A percentile compares a stretch with the other conserved stretches of the same genome.
Evolutionary conservation across 2,797 vertebrate genomes (phyloP).

Genomic region (Apogon talboti): DNA sequence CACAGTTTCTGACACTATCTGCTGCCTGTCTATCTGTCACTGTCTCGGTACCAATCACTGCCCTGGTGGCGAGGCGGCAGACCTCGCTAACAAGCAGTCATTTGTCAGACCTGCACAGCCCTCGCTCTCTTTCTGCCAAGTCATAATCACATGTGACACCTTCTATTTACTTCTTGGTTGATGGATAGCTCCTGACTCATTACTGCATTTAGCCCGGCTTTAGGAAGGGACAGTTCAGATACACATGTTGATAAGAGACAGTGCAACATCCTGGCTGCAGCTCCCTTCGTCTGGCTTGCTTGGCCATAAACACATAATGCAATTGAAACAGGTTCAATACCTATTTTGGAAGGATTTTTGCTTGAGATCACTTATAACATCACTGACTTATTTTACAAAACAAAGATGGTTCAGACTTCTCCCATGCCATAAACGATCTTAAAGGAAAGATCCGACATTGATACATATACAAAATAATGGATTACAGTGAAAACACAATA

Average conservation of each 20-base stretch:
- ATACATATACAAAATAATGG: background rate
- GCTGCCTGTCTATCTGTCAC: slow-evolving; percentile 59
- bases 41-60: slow-evolving; percentile 45
- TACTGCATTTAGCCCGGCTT: slow-evolving; percentile 55
- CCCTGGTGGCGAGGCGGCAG: slow-evolving; percentile 39
- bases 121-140: slow-evolving; percentile 57
- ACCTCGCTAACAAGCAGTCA: slow-evolving; percentile 64
- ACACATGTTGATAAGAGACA: slow-evolving; percentile 49
- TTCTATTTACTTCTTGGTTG: slow-evolving; percentile 70
- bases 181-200: slow-evolving; percentile 72
- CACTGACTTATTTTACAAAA: background rate
- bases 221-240: slow-evolving; percentile 30
- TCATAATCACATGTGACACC: slow-evolving; percentile 78
- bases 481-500: background rate
- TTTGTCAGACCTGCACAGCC: slow-evolving; percentile 69
- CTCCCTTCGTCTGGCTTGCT: background rate
- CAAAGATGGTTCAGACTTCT: background rate
- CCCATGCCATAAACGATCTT: background rate
- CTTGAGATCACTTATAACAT: slow-evolving; percentile 1
- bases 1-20: slow-evolving; percentile 61
- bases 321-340: slow-evolving; percentile 18
- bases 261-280: slow-evolving; percentile 15
- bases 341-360: background rate
- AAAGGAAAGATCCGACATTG: background rate
- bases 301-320: background rate